Evolutionary conservation across 92 coral and sea anemone genomes (phyloP).

Genomic region (Parazoanthus atlanticus): DNA sequence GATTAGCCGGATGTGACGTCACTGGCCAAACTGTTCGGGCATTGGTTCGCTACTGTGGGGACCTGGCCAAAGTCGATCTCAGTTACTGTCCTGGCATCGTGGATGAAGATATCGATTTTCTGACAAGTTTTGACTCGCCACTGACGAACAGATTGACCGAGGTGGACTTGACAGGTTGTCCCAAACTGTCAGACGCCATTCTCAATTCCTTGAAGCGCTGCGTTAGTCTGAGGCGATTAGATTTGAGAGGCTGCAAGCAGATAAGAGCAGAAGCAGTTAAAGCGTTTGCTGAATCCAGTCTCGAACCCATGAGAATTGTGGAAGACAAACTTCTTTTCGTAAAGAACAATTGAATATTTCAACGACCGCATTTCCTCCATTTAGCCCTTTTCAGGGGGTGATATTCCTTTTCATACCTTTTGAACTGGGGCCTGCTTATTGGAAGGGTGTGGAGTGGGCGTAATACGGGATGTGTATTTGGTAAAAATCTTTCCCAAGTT

Average conservation of each 20-base stretch:
- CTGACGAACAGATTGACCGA: constrained; percentile 58
- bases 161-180: constrained; percentile 87
- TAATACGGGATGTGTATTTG: no score
- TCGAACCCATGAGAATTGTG: constrained; percentile 60
- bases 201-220: constrained; percentile 74
- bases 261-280: constrained; percentile 70
- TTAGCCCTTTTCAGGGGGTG: background rate
- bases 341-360: background rate
- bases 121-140: constrained; percentile 64
- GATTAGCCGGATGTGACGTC: constrained; percentile 95
- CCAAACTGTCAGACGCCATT: constrained; percentile 82
- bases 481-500: no score
- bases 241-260: constrained; percentile 78
- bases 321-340: constrained; percentile 76
- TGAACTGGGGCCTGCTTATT: background rate
- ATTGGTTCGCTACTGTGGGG: constrained; percentile 77
- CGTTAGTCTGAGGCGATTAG: constrained; percentile 69
- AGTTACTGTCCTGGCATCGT: constrained; percentile 88
- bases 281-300: constrained; percentile 62
- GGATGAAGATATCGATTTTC: constrained; percentile 82
- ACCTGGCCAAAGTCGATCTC: constrained; percentile 79
- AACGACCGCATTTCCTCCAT: background rate
- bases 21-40: constrained; percentile 82
- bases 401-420: background rate
- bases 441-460: no score